Base-by-base conservation (phyloP, 2,797 vertebrate genomes). In the Gouania willdenowi region DNA sequence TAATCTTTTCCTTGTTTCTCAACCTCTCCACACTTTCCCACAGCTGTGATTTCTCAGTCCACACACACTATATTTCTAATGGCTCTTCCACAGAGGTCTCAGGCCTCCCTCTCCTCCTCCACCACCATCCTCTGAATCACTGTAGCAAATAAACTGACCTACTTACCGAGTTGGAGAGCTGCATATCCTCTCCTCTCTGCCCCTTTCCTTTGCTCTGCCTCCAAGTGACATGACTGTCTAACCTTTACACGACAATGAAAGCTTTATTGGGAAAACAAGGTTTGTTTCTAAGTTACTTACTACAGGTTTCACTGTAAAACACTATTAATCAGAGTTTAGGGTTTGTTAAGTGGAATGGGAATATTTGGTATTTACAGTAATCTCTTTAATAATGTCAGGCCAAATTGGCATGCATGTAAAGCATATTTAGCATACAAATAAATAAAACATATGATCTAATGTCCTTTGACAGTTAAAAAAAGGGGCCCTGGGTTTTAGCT, bases 131-230 rank as follows among this genome's bases (percentile, higher is more conserved):
- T 58, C 65, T 49, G 73, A 83, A 75, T 81, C 84, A 86, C 43
- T 85, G 70, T 83, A 79, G 88, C 84, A 86, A 83, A 83, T 81
- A 81, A 54, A 65, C 80, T 88, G 86, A 86, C 87, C 85, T 88
- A 88, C 82, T 83, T 88, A 80, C 69, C 22, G 71, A 77, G 59
- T 75, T 79, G 58, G 59, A 71, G 74, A 65, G 77, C 75, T 68
- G 64, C 77, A 60, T 75, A 64, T 72, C 63, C 53, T 47, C 42
- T 46, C 25, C 42, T 50, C 46, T 40, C 45, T 14, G 13, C 13
- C 13, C 14, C 13, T 14, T 41, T 48, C n/a, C n/a, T n/a, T n/a
- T n/a, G n/a, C n/a, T n/a, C 47, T 49, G 68, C 53, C 66, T 70
- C 58, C 28, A 53, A 71, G 63, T 74, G 77, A 80, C 62, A 72